These are phyloP conservation scores for Glareola pratincola DNA, from an alignment of 2,113 vertebrate species.

Conservation along the genomic window DNA sequence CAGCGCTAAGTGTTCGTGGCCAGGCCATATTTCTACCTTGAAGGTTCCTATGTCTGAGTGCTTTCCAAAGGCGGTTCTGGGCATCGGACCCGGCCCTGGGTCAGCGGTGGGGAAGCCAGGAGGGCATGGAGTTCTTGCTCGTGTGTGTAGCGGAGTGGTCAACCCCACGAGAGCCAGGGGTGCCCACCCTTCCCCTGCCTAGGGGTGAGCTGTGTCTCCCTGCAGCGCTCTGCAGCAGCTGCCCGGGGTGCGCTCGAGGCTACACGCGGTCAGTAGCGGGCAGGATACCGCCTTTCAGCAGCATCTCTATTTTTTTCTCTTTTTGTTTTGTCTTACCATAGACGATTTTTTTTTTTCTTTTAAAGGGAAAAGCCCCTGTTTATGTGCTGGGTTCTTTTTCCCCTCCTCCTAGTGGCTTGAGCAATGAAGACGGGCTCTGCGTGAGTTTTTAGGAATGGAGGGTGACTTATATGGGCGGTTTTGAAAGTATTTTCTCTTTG, in stretches of 20 bases:
- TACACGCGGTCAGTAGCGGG: background rate
- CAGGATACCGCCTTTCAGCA: background rate
- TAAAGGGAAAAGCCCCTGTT: background rate
- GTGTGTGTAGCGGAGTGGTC: accelerated
- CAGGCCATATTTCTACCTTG: accelerated
- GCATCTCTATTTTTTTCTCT: background rate
- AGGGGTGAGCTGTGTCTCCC: accelerated
- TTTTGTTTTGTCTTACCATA: background rate
- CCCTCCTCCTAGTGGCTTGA: background rate
- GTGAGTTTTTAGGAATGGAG: background rate
- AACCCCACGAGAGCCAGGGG: accelerated
- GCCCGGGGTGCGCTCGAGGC: background rate
- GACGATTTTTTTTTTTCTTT: too few relatives aligned
- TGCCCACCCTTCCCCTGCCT: accelerated
- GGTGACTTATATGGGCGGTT: background rate
- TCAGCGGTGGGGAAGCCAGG: background rate
- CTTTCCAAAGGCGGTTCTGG: background rate
- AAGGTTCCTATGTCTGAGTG: background rate
- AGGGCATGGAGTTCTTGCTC: accelerated
- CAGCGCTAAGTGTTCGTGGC: background rate
- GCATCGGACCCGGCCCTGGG: background rate
- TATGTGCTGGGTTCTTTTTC: background rate
- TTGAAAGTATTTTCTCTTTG: background rate
- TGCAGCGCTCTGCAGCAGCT: accelerated
- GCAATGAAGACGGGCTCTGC: background rate